Percentiles rank a stretch among this genome's conserved stretches.
These are phyloP conservation scores for Myanophis thanlyinensis DNA, from an alignment of 2,113 vertebrate species.

Conservation along the genomic window DNA sequence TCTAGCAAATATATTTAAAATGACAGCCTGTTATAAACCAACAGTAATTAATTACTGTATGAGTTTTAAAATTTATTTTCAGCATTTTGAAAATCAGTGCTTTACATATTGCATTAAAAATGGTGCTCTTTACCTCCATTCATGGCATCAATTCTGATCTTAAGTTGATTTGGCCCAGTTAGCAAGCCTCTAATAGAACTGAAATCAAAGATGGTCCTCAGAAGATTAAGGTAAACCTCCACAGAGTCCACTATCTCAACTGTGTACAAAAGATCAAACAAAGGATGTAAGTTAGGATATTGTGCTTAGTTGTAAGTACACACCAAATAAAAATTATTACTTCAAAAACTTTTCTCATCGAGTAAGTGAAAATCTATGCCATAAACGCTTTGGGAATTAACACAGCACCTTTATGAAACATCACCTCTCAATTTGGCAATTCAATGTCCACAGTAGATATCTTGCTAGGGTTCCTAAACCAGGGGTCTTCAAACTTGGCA, in stretches of 20 bases:
- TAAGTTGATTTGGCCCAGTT: conserved; percentile 88
- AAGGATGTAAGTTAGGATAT: not conserved
- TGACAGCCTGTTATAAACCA: not conserved
- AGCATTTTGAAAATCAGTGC: not conserved
- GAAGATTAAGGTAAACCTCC: conserved; percentile 92
- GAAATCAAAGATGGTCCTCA: conserved; percentile 94
- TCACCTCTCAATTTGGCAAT: not conserved
- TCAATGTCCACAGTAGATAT: not conserved
- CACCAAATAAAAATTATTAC: not conserved
- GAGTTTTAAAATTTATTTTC: not conserved
- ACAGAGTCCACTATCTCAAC: conserved; percentile 98
- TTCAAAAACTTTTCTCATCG: not conserved
- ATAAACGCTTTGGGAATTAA: not conserved
- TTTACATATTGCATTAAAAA: not conserved
- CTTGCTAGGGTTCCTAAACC: not conserved
- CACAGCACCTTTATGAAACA: not conserved
- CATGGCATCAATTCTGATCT: conserved; percentile 96
- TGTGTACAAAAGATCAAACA: conserved; percentile 61
- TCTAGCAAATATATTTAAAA: not conserved
- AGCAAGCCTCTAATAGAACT: conserved; percentile 87
- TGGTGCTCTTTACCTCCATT: conserved; percentile 82
- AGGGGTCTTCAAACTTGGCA: too few species aligned
- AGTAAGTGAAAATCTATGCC: not conserved
- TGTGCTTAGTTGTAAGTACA: not conserved
- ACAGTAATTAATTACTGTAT: not conserved